Evolutionary conservation across 2,113 vertebrate genomes (phyloP).

Genomic region (Petrocephalus zakoni): DNA sequence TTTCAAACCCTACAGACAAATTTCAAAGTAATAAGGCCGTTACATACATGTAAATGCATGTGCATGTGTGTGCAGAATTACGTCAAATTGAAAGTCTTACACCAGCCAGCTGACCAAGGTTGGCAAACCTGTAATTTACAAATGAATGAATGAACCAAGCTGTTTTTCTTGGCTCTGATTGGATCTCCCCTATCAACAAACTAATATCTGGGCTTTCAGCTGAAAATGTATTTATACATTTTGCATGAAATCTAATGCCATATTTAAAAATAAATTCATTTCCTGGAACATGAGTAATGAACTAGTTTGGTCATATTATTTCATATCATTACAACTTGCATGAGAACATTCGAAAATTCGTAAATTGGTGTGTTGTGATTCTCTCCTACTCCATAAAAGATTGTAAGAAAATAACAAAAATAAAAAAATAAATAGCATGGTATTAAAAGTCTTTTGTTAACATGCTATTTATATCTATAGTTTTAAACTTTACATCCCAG

Average conservation of each 20-base stretch:
- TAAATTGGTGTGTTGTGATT: background rate
- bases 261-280: background rate
- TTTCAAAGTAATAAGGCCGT: background rate
- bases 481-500: background rate
- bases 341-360: background rate
- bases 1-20: background rate
- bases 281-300: background rate
- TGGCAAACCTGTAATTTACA: background rate
- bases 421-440: background rate
- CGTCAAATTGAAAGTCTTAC: background rate
- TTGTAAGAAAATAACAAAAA: background rate
- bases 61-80: background rate
- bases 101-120: background rate
- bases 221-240: background rate
- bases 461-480: background rate
- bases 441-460: background rate
- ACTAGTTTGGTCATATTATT: background rate
- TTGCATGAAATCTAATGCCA: background rate
- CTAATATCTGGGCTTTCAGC: background rate
- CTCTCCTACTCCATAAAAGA: background rate
- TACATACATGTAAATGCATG: background rate
- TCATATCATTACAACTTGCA: background rate
- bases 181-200: background rate
- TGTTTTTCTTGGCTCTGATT: background rate
- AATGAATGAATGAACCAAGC: background rate